Conservation (phyloP, 1,140 invertebrate species). For the Onthophagus taurus region DNA sequence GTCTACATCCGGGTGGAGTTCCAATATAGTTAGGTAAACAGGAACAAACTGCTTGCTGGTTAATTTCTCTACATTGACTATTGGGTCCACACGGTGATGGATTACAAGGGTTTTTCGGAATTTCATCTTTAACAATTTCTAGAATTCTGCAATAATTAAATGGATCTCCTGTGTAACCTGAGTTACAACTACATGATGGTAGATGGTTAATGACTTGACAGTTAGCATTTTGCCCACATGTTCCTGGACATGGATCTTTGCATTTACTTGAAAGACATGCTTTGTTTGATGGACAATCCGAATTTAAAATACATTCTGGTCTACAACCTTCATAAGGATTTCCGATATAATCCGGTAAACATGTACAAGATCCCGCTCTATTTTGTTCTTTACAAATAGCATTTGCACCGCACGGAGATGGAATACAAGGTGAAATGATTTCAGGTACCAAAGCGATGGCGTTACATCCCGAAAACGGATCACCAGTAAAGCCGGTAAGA, state of each 20-base stretch:
- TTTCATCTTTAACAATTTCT: constrained; percentile 33
- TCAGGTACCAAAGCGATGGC: constrained; percentile 37
- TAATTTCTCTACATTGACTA: constrained; percentile 61
- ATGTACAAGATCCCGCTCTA: constrained; percentile 54
- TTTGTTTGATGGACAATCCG: constrained; percentile 65
- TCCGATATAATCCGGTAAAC: constrained; percentile 56
- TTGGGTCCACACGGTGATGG: constrained; percentile 73
- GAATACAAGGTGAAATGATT: constrained; percentile 44
- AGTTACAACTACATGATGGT: constrained; percentile 65
- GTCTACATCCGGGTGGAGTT: constrained; percentile 63
- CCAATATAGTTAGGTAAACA: constrained; percentile 67
- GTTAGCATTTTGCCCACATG: constrained; percentile 67
- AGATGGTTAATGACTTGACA: constrained; percentile 72
- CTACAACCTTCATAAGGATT: constrained; percentile 65
- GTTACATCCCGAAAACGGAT: constrained; percentile 58
- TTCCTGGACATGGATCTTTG: constrained; percentile 70
- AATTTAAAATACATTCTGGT: constrained; percentile 67
- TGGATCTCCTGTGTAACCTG: constrained; percentile 68
- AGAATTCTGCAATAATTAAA: constrained; percentile 56
- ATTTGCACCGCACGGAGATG: constrained; percentile 59
- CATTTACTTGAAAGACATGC: constrained; percentile 76
- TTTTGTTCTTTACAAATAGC: constrained; percentile 52
- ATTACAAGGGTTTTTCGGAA: constrained; percentile 59
- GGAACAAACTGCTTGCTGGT: constrained; percentile 65
- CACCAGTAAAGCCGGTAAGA: constrained; percentile 70